Evolutionary conservation across 1,140 invertebrate genomes (phyloP), one percentile per base, ranked within the genome.

Genomic region (Drosophila erecta): DNA sequence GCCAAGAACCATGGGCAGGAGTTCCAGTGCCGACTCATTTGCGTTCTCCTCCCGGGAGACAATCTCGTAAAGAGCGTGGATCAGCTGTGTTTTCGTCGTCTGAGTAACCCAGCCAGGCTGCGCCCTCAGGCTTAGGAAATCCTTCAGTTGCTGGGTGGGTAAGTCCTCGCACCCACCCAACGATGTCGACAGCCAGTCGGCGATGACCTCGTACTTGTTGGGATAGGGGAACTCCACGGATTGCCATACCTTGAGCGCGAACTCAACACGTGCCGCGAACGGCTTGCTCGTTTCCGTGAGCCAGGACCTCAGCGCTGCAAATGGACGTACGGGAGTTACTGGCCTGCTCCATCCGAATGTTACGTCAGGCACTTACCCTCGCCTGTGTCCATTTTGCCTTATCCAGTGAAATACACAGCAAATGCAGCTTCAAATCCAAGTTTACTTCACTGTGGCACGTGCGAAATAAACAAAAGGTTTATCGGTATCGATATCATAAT

Each of bases 211-310:
- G 41, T 91, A 86, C 80, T 92, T 92, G 40, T 60, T 79, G 17
- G 69, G 56, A 22, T 90, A 75, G 2, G 65, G 59, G n/a, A 91
- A 92, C 30, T 92, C 91, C 2, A 79, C 67, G 0, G 91, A 92
- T 55, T 85, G 85, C 90, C 91, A 92, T 5, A 79, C 77, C 53
- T 90, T 91, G 2, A 91, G 66, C 4, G 87, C 81, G 47, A 92
- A 92, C 8, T 77, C 72, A 22, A 92, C 33, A 54, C 84, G 90
- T 53, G 79, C 59, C 11, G 58, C 22, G 11, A 73, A 90, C 6
- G 57, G 20, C 22, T 90, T 87, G 41, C 17, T 54, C 5, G 35
- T 56, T 50, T 66, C 73, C 30, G 58, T 27, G 22, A 92, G 67
- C 91, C 90, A 91, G 64, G 79, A 53, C 35, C 30, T 66, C 17